phyloP scores from a whole-genome alignment of 2,888 invertebrate species.

The Listrodromus nycthemerus region DNA sequence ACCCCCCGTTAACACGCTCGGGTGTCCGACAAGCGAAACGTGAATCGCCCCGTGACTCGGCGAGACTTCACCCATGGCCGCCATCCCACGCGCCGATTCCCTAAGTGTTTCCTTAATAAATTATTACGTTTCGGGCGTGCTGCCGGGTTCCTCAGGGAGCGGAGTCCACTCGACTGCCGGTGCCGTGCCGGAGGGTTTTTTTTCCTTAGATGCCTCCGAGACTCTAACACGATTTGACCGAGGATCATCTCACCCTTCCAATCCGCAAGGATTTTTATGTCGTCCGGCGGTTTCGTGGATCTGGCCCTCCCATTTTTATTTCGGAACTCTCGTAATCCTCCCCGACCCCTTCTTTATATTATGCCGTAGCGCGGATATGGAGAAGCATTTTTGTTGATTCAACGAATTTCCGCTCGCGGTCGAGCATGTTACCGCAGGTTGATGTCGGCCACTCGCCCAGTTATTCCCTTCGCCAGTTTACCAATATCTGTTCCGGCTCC shows the following conservation, averaged over 20 bases:
- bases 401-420: slow-evolving; percentile 61
- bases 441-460: slow-evolving; percentile 39
- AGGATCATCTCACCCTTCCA: slow-evolving; percentile 49
- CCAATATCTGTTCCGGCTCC: slow-evolving; percentile 54
- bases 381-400: slow-evolving; percentile 69
- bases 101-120: slow-evolving; percentile 67
- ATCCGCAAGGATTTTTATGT: slow-evolving; percentile 56
- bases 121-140: slow-evolving; percentile 55
- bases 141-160: slow-evolving; percentile 33
- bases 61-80: slow-evolving; percentile 22
- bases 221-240: slow-evolving; percentile 65
- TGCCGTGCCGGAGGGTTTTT: slow-evolving; percentile 5
- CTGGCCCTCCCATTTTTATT: slow-evolving; percentile 44
- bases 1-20: slow-evolving; percentile 39
- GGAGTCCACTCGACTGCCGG: slow-evolving; percentile 45
- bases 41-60: slow-evolving; percentile 58
- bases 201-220: slow-evolving; percentile 48
- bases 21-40: slow-evolving; percentile 44
- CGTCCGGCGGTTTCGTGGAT: slow-evolving; percentile 26
- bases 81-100: slow-evolving; percentile 39
- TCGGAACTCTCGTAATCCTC: not conserved
- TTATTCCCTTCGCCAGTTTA: slow-evolving; percentile 40
- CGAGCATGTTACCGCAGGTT: slow-evolving; percentile 38
- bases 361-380: slow-evolving; percentile 60
- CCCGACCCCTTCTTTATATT: slow-evolving; percentile 22